phyloP scores from a whole-genome alignment of 2,888 invertebrate species.

The Lithophane leautieri region DNA sequence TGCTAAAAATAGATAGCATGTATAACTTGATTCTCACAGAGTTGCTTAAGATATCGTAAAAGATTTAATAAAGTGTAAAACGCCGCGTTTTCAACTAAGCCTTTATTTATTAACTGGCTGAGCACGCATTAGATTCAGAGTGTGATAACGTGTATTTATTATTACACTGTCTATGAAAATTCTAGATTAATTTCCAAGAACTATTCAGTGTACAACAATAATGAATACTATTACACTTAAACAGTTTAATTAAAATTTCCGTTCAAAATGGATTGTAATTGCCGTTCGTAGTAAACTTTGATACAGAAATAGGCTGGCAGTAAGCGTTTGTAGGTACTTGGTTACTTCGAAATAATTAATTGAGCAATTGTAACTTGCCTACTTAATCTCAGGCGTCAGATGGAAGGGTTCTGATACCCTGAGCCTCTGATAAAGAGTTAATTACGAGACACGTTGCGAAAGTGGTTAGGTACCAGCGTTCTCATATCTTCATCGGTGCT shows the following conservation, averaged over 20 bases:
- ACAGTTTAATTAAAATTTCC: constrained; percentile 70
- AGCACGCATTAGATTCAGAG: constrained; percentile 38
- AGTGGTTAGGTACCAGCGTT: constrained; percentile 69
- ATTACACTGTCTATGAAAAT: constrained; percentile 32
- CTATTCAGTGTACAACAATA: constrained; percentile 49
- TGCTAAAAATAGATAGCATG: constrained; percentile 31
- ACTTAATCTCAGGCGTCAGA: constrained; percentile 77
- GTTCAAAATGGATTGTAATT: constrained; percentile 66
- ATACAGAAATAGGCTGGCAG: constrained; percentile 58
- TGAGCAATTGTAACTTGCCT: constrained; percentile 73
- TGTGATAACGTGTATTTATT: constrained; percentile 47
- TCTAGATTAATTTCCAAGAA: constrained; percentile 44
- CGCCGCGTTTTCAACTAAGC: constrained; percentile 22
- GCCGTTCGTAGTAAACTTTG: constrained; percentile 62
- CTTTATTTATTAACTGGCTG: constrained; percentile 36
- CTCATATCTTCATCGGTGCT: constrained; percentile 83
- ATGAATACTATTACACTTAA: constrained; percentile 55
- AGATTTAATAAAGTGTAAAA: constrained; percentile 37
- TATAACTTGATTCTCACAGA: constrained; percentile 52
- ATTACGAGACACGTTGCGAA: constrained; percentile 77
- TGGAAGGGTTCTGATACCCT: constrained; percentile 71
- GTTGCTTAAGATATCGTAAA: constrained; percentile 55
- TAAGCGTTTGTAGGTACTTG: constrained; percentile 45
- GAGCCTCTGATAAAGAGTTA: constrained; percentile 68
- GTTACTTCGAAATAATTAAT: constrained; percentile 73